Evolutionary conservation across 1,140 invertebrate genomes (phyloP), one percentile per base, ranked within the genome.

Genomic region (Cydia amplana): DNA sequence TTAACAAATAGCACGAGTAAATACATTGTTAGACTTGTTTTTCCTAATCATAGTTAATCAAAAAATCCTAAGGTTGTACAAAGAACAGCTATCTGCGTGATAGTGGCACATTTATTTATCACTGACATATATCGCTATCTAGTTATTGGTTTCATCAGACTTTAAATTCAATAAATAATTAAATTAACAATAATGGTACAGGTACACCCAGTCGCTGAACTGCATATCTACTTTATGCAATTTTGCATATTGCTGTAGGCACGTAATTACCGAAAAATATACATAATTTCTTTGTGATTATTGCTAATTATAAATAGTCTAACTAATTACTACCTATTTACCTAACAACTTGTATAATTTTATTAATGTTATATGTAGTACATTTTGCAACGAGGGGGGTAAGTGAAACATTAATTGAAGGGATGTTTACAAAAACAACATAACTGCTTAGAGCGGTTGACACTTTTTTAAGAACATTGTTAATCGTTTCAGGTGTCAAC

Each of bases 101-200:
- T 18, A 18, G 20, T 55, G 51, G 51, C 51, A 55, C 51, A 18
- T 55, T 18, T 55, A 55, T 18, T 18, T 67, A 67, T 67, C 28
- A 67, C 10, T 67, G 25, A 40, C 16, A 67, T 16, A 67, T 36
- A 67, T 67, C 40, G 14, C 40, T 67, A 67, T 65, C 63, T 65
- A 65, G 20, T 25, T 65, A 65, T 65, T 65, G 25, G 32, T 28
- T 67, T 16, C 4, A 32, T 67, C 64, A 67, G 64, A 36, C 28
- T 36, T 36, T 16, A 32, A 32, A 65, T 65, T 25, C 23, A 65
- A 14, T 40, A 40, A 40, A 40, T 40, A 12, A 14, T 23, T 7
- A 25, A 32, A 65, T 65, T 65, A 65, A 23, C 63, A 16, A 32
- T 14, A 49, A 49, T n/a, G 46, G 46, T n/a, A 10, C 36, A 40